Base-by-base conservation (phyloP, 2,797 vertebrate species). In the Erethizon dorsatum region DNA sequence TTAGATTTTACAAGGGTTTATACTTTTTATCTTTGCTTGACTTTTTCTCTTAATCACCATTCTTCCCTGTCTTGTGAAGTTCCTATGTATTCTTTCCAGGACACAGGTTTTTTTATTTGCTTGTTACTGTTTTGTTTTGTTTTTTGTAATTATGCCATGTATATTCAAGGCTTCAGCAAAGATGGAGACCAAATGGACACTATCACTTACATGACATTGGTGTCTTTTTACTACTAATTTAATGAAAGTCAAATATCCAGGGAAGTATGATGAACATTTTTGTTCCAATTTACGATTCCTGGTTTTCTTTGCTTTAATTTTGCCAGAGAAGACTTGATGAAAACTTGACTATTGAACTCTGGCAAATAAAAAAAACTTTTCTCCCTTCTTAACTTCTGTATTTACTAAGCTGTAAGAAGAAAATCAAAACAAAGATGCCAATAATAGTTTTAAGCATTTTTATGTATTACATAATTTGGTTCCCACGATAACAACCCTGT, bases 281-380 rank as follows among this genome's bases (percentile, higher is more conserved):
- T 69, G 15, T 78, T 87, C 54, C 41, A 82, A 54, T 3, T 24
- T 75, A 45, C 5, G 17, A 31, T 88, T 90, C 69, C 50, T 87
- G 5, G 5, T 77, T 65, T 89, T 90, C 61, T 90, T 31, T 93
- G 56, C 54, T 92, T 97, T 83, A 85, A 77, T 90, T 88, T 61
- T 94, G 24, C 37, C 14, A 41, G 37, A 78, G 37, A 41, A 41
- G 37, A 41, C 37, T 41, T 41, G 37, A 41, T 41, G 37, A 41
- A 41, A 41, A 41, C 37, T 41, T 41, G 37, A 41, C 37, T 41
- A 41, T 41, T 41, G 37, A 41, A 41, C 37, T 41, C 37, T 41
- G 37, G 37, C 37, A 41, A 41, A 41, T 41, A 41, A 41, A 41
- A 41, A 41, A 41, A 41, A 41, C 37, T 57, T 41, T 88, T 45